Conservation (phyloP, 2,888 invertebrate species). For the Falcaria lacertinaria region DNA sequence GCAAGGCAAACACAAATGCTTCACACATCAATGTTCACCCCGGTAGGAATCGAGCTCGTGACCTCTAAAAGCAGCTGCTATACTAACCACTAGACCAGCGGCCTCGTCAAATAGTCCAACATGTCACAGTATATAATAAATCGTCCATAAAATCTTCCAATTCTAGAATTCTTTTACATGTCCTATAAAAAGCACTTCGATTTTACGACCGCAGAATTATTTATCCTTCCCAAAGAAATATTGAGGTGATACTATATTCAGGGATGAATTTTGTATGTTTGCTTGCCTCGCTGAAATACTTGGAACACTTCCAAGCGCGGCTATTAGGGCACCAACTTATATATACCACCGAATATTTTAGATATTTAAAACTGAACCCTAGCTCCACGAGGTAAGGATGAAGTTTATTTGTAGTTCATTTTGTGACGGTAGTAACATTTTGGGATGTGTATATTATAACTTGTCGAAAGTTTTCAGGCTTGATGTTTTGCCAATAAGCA, state of each 20-base stretch:
- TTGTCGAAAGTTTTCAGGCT: conserved; percentile 21
- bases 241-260: conserved; percentile 9
- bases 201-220: neutral
- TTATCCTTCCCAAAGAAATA: conserved; percentile 1
- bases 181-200: too few species aligned
- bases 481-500: conserved; percentile 29
- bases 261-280: conserved; percentile 18
- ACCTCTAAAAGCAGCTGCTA: too few species aligned
- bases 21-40: too few species aligned
- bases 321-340: conserved; percentile 14
- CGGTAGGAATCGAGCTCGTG: too few species aligned
- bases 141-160: too few species aligned
- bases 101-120: too few species aligned
- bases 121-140: too few species aligned
- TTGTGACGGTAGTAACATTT: conserved; percentile 1
- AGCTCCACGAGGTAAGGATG: neutral
- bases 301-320: conserved; percentile 23
- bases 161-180: too few species aligned
- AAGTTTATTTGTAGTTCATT: neutral
- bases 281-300: conserved; percentile 22
- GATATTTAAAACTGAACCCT: neutral
- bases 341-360: neutral
- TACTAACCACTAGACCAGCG: too few species aligned
- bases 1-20: too few species aligned
- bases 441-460: conserved; percentile 11